These are phyloP conservation scores for Aythya fuligula DNA, from an alignment of 2,797 vertebrate species.

Conservation along the genomic window DNA sequence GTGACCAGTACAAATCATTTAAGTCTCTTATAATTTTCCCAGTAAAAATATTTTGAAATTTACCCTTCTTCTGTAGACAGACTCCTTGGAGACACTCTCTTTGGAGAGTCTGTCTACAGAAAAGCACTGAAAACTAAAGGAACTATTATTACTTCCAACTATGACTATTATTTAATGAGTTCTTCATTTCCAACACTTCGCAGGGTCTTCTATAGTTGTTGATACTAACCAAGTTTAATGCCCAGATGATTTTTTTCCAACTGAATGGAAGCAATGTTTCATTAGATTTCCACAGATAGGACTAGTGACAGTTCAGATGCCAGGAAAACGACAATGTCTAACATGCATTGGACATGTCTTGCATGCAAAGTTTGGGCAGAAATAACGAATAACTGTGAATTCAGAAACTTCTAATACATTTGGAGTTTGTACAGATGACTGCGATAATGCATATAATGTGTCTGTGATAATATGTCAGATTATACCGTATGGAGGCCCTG, in stretches of 20 bases:
- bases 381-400: neutral
- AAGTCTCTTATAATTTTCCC: neutral
- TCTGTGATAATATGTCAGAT: neutral
- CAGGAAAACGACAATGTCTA: neutral
- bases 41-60: neutral
- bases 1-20: neutral
- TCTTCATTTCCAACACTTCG: neutral
- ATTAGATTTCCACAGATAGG: neutral
- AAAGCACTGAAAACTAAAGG: neutral
- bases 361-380: neutral
- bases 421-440: neutral
- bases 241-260: neutral
- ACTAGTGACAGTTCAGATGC: neutral
- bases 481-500: neutral
- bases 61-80: neutral
- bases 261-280: neutral
- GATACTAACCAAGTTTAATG: neutral
- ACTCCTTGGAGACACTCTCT: neutral
- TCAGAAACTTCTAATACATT: neutral
- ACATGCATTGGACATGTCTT: neutral
- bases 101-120: neutral
- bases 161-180: neutral
- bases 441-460: neutral
- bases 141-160: neutral
- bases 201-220: neutral